Conservation (phyloP, 2,113 vertebrate genomes). For the Cryptotis parvus region DNA sequence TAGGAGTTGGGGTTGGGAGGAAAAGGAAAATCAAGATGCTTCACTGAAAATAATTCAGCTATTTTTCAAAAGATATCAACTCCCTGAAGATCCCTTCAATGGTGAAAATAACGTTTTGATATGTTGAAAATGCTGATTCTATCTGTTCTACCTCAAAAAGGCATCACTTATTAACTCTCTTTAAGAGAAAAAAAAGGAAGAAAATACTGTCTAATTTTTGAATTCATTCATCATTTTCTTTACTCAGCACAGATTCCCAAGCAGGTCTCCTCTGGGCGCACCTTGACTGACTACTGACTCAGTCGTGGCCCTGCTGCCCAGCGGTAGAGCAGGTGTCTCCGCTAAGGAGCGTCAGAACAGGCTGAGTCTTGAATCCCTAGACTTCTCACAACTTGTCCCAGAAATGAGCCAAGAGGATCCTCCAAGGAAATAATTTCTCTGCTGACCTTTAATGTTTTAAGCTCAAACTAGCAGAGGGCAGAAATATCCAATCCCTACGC, state of each 20-base stretch:
- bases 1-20: too few species aligned
- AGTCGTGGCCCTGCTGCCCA: not conserved
- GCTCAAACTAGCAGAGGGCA: not conserved
- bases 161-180: slow-evolving; percentile 47
- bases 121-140: slow-evolving; percentile 67
- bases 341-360: not conserved
- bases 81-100: slow-evolving; percentile 21
- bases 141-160: slow-evolving; percentile 57
- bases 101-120: slow-evolving; percentile 69
- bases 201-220: slow-evolving; percentile 54
- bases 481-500: not conserved
- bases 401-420: not conserved
- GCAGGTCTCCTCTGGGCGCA: not conserved
- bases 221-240: slow-evolving; percentile 41
- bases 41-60: slow-evolving; percentile 51
- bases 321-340: not conserved
- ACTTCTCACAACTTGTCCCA: not conserved
- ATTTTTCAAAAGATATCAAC: slow-evolving; percentile 54
- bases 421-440: not conserved
- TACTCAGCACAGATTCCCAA: slow-evolving; percentile 18
- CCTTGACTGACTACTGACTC: not conserved
- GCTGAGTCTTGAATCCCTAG: not conserved
- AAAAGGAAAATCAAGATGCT: slow-evolving; percentile 31
- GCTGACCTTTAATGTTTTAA: not conserved
- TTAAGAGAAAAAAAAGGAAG: slow-evolving; percentile 60